phyloP scores from a whole-genome alignment of 2,888 invertebrate genomes.

The Serrognathus titanus region DNA sequence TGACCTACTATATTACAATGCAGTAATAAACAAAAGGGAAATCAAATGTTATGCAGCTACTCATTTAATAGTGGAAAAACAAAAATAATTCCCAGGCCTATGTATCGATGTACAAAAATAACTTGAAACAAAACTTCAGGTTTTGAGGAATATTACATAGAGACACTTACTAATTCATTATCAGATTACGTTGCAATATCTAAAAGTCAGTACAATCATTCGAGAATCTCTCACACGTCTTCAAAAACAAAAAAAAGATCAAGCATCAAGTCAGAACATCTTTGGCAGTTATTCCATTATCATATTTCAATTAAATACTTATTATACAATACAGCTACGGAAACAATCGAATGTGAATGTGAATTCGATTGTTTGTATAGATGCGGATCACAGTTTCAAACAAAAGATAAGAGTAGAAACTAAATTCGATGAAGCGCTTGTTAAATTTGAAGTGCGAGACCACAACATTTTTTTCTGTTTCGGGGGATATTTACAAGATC shows the following conservation, averaged over 20 bases:
- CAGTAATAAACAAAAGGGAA: background rate
- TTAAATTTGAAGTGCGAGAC: too few relatives aligned
- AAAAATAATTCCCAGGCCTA: constrained; percentile 1
- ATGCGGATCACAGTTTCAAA: background rate
- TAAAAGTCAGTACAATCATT: constrained; percentile 1
- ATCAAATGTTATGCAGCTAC: background rate
- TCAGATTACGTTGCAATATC: background rate
- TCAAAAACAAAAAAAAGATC: background rate
- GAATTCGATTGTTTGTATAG: too few relatives aligned
- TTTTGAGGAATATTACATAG: background rate
- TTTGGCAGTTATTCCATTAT: constrained; percentile 2
- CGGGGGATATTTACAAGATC: too few relatives aligned
- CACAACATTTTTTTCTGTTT: too few relatives aligned
- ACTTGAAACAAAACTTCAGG: background rate
- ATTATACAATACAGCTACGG: too few relatives aligned
- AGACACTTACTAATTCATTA: constrained; percentile 1
- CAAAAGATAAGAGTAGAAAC: background rate
- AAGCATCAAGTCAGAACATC: constrained; percentile 2
- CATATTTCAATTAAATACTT: background rate
- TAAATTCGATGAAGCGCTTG: background rate
- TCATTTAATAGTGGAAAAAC: background rate
- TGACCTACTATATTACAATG: background rate
- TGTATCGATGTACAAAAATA: background rate
- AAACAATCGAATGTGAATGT: too few relatives aligned
- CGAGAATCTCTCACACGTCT: background rate